Conservation (phyloP, 2,797 vertebrate genomes). For the Myotis findleyi region DNA sequence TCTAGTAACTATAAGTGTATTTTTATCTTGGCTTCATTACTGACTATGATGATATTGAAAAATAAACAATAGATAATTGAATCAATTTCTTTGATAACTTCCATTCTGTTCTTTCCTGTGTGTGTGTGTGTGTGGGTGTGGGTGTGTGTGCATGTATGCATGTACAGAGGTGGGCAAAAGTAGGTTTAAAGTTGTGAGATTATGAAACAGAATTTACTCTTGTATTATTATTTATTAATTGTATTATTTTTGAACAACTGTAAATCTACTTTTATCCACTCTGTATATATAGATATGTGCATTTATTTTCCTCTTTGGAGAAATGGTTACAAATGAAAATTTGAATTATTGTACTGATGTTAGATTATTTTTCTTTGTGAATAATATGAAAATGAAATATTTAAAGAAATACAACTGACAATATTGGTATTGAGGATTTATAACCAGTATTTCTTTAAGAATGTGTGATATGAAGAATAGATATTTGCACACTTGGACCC, state of each 20-base stretch:
- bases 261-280: background rate
- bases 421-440: fast-evolving
- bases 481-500: background rate
- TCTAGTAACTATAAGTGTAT: background rate
- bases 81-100: background rate
- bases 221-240: too few relatives aligned
- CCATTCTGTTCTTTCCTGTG: background rate
- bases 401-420: background rate
- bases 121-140: background rate
- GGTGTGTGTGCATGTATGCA: background rate
- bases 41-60: background rate
- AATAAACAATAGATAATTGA: background rate
- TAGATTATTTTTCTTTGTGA: background rate
- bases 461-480: background rate
- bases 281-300: too few relatives aligned
- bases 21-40: background rate
- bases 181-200: too few relatives aligned
- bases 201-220: too few relatives aligned
- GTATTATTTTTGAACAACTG: too few relatives aligned
- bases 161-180: background rate
- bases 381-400: background rate
- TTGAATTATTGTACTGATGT: background rate
- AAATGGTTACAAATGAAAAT: background rate
- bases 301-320: background rate
- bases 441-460: background rate